phyloP scores from a whole-genome alignment of 2,888 invertebrate species.

The Epistrophe eligans region DNA sequence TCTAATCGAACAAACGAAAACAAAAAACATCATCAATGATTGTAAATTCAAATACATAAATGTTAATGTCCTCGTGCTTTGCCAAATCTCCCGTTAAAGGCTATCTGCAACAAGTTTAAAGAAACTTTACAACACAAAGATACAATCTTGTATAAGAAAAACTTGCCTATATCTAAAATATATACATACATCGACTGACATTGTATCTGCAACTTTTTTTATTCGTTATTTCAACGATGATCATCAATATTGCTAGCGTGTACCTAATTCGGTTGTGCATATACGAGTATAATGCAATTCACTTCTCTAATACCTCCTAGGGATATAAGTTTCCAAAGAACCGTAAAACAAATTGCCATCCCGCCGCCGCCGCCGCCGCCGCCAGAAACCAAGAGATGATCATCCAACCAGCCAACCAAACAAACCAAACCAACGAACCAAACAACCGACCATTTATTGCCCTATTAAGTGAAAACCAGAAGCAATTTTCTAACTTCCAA shows the following conservation, averaged over 20 bases:
- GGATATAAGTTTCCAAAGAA: constrained; percentile 61
- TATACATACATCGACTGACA: not conserved
- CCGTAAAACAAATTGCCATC: constrained; percentile 68
- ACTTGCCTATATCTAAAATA: not conserved
- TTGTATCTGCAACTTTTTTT: constrained; percentile 3
- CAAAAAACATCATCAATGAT: not conserved
- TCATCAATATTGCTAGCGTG: constrained; percentile 35
- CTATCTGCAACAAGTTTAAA: constrained; percentile 10
- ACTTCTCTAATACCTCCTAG: constrained; percentile 24
- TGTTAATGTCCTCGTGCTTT: constrained; percentile 16
- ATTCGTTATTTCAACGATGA: constrained; percentile 22
- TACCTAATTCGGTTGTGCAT: not conserved
- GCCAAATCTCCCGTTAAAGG: constrained; percentile 5
- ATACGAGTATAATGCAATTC: constrained; percentile 18
- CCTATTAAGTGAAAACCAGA: constrained; percentile 74
- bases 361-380: constrained; percentile 9
- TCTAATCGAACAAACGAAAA: not conserved
- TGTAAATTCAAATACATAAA: constrained; percentile 5
- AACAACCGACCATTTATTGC: constrained; percentile 62
- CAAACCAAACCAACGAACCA: constrained; percentile 34
- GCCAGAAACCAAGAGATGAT: constrained; percentile 33
- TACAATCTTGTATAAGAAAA: constrained; percentile 19
- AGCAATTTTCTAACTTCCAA: constrained; percentile 70
- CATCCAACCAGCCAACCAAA: constrained; percentile 27
- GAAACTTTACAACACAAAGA: constrained; percentile 9